Base-by-base conservation (phyloP, 2,888 invertebrate species). In the Syrphus vitripennis region DNA sequence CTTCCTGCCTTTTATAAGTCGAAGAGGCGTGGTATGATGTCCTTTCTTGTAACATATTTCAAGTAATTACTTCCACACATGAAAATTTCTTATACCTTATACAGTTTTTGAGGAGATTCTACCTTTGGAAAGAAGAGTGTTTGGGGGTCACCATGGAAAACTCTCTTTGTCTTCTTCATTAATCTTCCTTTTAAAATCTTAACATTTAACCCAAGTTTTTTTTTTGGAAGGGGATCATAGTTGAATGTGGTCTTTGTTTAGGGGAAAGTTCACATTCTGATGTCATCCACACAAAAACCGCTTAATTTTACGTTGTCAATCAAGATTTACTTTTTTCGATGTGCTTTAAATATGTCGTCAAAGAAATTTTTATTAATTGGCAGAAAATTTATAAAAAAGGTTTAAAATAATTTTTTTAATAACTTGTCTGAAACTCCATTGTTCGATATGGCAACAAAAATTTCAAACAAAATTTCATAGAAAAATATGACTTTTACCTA, bases 31-130 rank as follows among this genome's bases (percentile, higher is more conserved):
- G 77, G 82, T 65, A 29, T 63, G 26, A n/a, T 37, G 50, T 70
- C 48, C 63, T 82, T 81, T 82, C 72, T 86, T 82, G 82, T 70
- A 82, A 82, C 82, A 82, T 70, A 86, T 70, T 78, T 45, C 37
- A 70, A 86, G 82, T 86, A 86, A 86, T 86, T 86, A 86, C 82
- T 82, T 86, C 78, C 86, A 82, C 82, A 82, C 77, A 82, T 65
- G 78, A 67, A 34, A 67, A 74, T 53, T 53, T 76, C 12, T 34
- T 65, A 71, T 19, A 3, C 6, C 1, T 1, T 21, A 34, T 34
- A 34, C 6, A 12, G 0, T 9, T 19, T 19, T 12, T 14, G 14
- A n/a, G n/a, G n/a, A n/a, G 48, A 40, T 26, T 40, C 9, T 70
- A 55, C 82, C 86, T 82, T 80, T 24, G 31, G 16, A 14, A 72